Conservation (phyloP, 2,888 invertebrate species). For the Pristionchus exspectatus region DNA sequence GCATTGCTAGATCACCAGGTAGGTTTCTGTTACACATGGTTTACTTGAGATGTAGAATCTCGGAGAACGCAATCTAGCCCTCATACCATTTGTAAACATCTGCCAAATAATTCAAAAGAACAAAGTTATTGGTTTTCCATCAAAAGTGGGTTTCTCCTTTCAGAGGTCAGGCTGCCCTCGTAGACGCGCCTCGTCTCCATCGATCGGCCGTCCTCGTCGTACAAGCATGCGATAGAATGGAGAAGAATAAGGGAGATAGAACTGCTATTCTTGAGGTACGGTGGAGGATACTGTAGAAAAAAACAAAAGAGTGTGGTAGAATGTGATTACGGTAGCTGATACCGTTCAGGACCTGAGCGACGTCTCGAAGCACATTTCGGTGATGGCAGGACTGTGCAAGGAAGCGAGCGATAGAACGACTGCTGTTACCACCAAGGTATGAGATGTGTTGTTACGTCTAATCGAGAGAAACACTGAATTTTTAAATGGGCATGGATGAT, state of each 20-base stretch:
- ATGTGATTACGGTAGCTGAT: neutral
- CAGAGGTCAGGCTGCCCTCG: constrained; percentile 88
- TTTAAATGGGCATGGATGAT: neutral
- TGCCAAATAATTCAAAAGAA: no score
- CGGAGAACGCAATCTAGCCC: neutral
- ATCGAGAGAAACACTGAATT: neutral
- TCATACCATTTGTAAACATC: neutral
- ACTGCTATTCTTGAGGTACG: constrained; percentile 67
- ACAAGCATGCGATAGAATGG: constrained; percentile 86
- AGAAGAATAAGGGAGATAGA: constrained; percentile 62
- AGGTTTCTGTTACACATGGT: constrained; percentile 80
- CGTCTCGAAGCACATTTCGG: constrained; percentile 95
- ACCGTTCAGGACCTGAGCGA: constrained; percentile 85
- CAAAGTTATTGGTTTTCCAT: neutral
- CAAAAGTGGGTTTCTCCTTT: neutral
- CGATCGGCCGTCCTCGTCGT: constrained; percentile 93
- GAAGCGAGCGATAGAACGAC: constrained; percentile 92
- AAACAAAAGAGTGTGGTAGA: neutral
- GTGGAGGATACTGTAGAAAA: neutral
- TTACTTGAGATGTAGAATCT: neutral
- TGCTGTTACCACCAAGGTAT: constrained; percentile 40
- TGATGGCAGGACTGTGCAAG: constrained; percentile 95
- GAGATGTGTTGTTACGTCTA: neutral
- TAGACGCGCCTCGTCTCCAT: constrained; percentile 91
- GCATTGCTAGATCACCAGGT: neutral